Conservation (phyloP, 2,888 invertebrate genomes). For the Neocrepidodera transversa region DNA sequence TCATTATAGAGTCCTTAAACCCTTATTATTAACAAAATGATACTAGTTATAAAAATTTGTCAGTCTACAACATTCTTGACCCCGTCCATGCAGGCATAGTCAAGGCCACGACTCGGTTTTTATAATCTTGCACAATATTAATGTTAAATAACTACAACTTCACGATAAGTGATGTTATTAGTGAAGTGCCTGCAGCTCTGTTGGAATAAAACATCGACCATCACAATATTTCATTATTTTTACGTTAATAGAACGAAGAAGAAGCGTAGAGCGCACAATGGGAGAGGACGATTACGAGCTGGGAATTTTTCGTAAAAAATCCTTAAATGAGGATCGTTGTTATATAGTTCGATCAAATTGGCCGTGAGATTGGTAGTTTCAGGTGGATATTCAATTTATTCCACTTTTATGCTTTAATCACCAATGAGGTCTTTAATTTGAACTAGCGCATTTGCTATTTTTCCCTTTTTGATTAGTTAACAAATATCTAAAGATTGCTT, state of each 20-base stretch:
- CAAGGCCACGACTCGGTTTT: constrained; percentile 40
- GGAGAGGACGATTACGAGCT: constrained; percentile 22
- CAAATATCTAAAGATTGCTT: constrained; percentile 3
- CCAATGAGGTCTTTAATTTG: constrained; percentile 8
- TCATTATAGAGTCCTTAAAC: too few species aligned
- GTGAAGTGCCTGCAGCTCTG: constrained; percentile 38
- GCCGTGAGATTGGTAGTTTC: constrained; percentile 18
- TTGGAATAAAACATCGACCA: constrained; percentile 44
- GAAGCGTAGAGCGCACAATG: constrained; percentile 31
- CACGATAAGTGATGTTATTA: constrained; percentile 46
- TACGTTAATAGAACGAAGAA: constrained; percentile 36
- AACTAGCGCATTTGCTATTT: constrained; percentile 7
- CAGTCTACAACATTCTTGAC: constrained; percentile 36
- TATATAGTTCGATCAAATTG: constrained; percentile 27
- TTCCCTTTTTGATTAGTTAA: neutral
- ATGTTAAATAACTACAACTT: constrained; percentile 43
- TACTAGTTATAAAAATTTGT: too few species aligned
- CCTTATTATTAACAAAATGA: too few species aligned
- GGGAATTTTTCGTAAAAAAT: constrained; percentile 26
- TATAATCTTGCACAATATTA: constrained; percentile 40
- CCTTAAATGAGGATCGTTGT: constrained; percentile 23
- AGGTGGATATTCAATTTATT: constrained; percentile 18
- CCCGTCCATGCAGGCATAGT: constrained; percentile 40
- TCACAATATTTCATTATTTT: constrained; percentile 48
- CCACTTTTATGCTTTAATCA: constrained; percentile 14